phyloP scores from a whole-genome alignment of 2,113 vertebrate genomes.

The Myotis lucifugus region DNA sequence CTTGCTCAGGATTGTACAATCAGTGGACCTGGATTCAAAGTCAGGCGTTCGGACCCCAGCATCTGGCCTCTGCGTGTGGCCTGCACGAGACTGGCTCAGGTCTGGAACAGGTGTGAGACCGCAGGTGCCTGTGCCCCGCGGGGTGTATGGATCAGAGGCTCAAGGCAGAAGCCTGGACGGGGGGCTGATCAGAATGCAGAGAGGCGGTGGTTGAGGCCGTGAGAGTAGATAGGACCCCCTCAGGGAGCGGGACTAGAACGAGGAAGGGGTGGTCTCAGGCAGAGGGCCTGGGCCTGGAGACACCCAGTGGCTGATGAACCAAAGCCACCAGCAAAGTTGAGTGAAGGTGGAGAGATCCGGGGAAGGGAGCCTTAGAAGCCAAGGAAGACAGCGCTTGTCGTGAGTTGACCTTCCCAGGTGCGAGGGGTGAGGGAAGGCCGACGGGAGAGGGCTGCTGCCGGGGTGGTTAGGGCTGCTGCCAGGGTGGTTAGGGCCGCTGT shows the following conservation, averaged over 20 bases:
- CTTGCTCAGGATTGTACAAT: not conserved
- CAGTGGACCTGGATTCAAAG: not conserved
- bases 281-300: not conserved
- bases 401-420: not conserved
- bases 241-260: not conserved
- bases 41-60: not conserved
- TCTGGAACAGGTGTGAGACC: fast-evolving
- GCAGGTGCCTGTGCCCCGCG: too few species aligned
- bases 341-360: not conserved
- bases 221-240: not conserved
- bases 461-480: not conserved
- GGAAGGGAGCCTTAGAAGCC: not conserved
- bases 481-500: not conserved
- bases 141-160: not conserved
- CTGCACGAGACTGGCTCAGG: not conserved
- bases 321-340: not conserved
- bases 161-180: not conserved
- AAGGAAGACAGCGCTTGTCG: not conserved
- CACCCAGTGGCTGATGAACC: not conserved
- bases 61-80: not conserved
- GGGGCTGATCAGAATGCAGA: not conserved
- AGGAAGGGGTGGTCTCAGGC: not conserved
- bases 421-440: not conserved
- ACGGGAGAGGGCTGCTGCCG: not conserved
- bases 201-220: not conserved